Conservation (phyloP, 2,113 vertebrate species). For the Syngnathoides biaculeatus region DNA sequence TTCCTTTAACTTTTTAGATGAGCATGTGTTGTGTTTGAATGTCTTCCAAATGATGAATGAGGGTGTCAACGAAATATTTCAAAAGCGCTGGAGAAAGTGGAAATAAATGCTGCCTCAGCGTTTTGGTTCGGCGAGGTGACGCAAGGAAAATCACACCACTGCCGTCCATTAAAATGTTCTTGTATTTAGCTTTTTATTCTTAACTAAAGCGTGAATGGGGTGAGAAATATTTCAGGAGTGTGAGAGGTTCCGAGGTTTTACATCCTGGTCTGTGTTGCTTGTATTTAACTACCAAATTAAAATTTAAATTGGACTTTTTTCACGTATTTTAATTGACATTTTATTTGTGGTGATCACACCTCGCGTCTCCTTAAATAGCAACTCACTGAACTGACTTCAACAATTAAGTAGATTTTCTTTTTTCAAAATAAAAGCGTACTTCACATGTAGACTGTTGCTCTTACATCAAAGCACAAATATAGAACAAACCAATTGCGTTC, state of each 20-base stretch:
- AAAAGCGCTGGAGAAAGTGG: slow-evolving; percentile 3
- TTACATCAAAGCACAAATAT: not conserved
- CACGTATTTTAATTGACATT: not conserved
- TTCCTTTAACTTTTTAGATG: slow-evolving; percentile 26
- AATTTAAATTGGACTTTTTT: not conserved
- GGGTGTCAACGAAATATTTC: slow-evolving; percentile 47
- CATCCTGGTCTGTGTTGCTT: not conserved
- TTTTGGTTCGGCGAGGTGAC: not conserved
- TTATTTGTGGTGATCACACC: not conserved
- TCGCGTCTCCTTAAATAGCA: not conserved
- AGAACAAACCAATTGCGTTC: not conserved
- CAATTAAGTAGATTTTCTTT: not conserved
- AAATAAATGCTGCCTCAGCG: slow-evolving; percentile 1
- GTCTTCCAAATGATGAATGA: not conserved
- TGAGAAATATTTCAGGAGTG: not conserved
- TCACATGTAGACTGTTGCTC: not conserved
- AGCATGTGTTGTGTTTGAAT: slow-evolving; percentile 9
- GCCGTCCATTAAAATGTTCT: not conserved
- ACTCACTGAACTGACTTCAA: not conserved
- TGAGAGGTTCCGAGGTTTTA: not conserved
- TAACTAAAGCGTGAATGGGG: too few species aligned
- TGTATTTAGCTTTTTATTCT: not conserved
- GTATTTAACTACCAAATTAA: not conserved
- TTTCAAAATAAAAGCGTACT: too few species aligned
- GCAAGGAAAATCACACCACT: not conserved